Base-by-base conservation (phyloP, 2,113 vertebrate genomes). In the Odocoileus hemionus region DNA sequence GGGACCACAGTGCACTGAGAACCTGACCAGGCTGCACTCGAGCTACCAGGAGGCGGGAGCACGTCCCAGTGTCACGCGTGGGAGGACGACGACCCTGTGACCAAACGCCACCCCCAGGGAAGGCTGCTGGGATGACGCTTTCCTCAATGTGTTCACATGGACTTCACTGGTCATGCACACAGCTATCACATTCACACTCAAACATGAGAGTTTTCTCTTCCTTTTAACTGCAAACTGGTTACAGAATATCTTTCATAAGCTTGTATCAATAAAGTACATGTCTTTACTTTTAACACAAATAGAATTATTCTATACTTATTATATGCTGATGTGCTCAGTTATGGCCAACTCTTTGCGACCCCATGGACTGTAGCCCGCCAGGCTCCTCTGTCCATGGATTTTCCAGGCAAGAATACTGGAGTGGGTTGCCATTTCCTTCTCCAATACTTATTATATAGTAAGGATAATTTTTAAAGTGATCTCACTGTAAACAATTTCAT, bases 11-110 rank as follows among this genome's bases (percentile, higher is more conserved):
- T 3, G 79, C 25, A 5, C 17, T 5, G 16, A 58, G 58, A 26
- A 11, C 36, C 54, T 0, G 2, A 0, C 26, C 67, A 8, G 5
- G 83, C 2, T 19, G 74, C 54, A 3, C 0, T 0, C 0, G 5
- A 1, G 45, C 11, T 2, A 12, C 10, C 1, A 0, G 47, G 7
- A n/a, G 47, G 57, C 0, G 16, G 5, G 26, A 1, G 11, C 26
- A 13, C 0, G 1, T 6, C 84, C 9, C 0, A 3, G 28, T 0
- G 1, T 11, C 85, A 9, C 33, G 47, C 12, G 0, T 0, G 33
- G 6, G 13, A 5, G 0, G 14, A 16, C 8, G 1, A 1, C 1
- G 4, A 45, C 7, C 17, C 26, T 21, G 2, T 0, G n/a, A 21
- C 14, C 33, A 23, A 12, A 26, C 0, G 1, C 7, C 26, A 2